Percentiles rank a stretch among this genome's conserved stretches.
These are phyloP conservation scores for Hippocampus comes DNA, from an alignment of 2,113 vertebrate genomes.

Conservation along the genomic window DNA sequence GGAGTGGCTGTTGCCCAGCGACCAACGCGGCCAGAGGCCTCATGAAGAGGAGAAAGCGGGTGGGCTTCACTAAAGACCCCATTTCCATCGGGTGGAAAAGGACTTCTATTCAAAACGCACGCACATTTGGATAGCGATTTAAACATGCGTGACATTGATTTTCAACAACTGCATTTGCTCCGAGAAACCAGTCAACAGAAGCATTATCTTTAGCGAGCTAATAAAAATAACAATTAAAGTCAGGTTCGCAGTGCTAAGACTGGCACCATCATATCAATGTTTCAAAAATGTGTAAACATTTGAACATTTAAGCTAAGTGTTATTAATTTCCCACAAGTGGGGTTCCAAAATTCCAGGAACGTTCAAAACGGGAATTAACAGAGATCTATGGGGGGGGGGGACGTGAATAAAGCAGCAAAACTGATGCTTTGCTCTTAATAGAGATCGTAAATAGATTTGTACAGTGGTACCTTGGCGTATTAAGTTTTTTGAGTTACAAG, in stretches of 20 bases:
- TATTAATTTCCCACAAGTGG: not conserved
- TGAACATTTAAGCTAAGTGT: not conserved
- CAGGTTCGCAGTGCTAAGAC: not conserved
- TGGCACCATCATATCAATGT: not conserved
- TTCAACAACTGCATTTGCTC: not conserved
- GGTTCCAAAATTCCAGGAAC: no score
- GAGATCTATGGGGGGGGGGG: no score
- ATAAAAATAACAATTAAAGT: not conserved
- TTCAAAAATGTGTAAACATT: not conserved
- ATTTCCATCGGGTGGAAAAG: not conserved
- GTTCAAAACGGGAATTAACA: no score
- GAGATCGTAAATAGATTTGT: no score
- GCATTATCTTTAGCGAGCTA: not conserved
- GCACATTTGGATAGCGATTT: not conserved
- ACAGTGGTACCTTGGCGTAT: no score
- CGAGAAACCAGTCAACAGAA: not conserved
- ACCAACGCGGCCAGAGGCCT: conserved; percentile 51
- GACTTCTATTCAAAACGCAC: not conserved
- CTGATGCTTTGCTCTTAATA: no score
- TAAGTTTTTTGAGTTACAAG: no score
- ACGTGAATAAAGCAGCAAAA: no score
- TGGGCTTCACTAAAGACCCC: conserved; percentile 27
- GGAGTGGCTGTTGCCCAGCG: conserved; percentile 71
- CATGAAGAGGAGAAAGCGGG: conserved; percentile 28
- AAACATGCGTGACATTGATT: not conserved